These are phyloP conservation scores for Cyprinella venusta DNA, from an alignment of 2,797 vertebrate genomes.

Conservation along the genomic window DNA sequence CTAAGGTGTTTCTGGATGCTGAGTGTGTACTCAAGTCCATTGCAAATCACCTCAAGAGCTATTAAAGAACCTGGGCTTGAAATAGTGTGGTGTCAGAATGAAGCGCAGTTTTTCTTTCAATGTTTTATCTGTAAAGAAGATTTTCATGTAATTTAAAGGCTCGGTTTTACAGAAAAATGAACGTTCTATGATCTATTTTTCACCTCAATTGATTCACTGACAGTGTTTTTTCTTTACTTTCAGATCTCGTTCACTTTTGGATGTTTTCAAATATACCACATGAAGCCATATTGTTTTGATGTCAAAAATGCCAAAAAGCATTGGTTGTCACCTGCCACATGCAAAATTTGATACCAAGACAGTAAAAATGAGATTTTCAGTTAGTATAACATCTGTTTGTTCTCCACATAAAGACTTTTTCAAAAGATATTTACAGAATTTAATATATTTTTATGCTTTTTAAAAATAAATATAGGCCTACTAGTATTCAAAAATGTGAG, in stretches of 20 bases:
- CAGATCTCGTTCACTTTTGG: background rate
- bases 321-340: background rate
- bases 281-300: background rate
- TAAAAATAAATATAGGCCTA: background rate
- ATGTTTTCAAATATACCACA: background rate
- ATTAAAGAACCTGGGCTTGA: slow-evolving; percentile 20
- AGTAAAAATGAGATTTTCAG: background rate
- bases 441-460: background rate
- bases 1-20: slow-evolving; percentile 22
- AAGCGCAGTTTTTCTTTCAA: background rate
- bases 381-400: background rate
- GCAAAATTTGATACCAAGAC: background rate
- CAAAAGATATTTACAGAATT: background rate
- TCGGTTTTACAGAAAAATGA: background rate
- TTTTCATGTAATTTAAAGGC: background rate
- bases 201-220: background rate
- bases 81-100: slow-evolving; percentile 5
- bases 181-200: background rate
- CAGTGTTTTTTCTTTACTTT: background rate
- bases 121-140: background rate
- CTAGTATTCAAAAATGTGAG: background rate
- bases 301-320: background rate
- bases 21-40: slow-evolving; percentile 9
- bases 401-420: background rate
- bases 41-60: slow-evolving; percentile 17